Evolutionary conservation across 2,888 invertebrate genomes (phyloP).

Genomic region (Diploptera punctata): DNA sequence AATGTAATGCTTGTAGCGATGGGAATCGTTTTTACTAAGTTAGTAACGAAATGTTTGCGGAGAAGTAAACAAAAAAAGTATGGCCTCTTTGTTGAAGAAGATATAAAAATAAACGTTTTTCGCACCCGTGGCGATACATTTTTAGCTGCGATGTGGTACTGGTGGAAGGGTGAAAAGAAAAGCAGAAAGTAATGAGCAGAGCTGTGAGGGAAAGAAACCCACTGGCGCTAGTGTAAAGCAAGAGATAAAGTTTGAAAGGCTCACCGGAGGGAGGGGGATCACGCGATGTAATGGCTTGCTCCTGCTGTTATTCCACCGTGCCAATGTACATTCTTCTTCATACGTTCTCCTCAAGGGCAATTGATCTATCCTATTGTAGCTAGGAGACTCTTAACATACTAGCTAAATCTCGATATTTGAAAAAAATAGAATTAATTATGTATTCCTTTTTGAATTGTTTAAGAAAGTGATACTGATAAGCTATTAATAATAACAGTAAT

Average conservation of each 20-base stretch:
- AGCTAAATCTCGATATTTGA: no score
- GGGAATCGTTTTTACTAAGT: background rate
- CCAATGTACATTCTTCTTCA: background rate
- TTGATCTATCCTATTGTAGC: conserved; percentile 9
- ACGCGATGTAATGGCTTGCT: conserved; percentile 22
- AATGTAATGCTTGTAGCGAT: no score
- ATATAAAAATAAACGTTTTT: background rate
- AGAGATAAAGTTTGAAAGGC: conserved; percentile 20
- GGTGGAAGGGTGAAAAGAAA: background rate
- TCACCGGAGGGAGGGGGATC: background rate
- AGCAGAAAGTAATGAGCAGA: conserved; percentile 3
- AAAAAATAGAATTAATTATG: no score
- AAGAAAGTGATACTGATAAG: no score
- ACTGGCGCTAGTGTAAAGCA: background rate
- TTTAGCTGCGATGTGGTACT: background rate
- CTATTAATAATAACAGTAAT: no score
- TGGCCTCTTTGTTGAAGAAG: background rate
- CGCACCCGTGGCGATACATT: background rate
- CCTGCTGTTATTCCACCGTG: background rate
- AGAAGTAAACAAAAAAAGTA: background rate
- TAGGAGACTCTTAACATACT: no score
- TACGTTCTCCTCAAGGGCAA: background rate
- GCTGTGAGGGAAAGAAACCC: background rate
- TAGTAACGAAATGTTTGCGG: background rate
- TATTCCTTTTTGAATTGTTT: no score